Evolutionary conservation across 1,140 invertebrate species (phyloP), one percentile per base, ranked within the genome.

Genomic region (Planococcus citri): DNA sequence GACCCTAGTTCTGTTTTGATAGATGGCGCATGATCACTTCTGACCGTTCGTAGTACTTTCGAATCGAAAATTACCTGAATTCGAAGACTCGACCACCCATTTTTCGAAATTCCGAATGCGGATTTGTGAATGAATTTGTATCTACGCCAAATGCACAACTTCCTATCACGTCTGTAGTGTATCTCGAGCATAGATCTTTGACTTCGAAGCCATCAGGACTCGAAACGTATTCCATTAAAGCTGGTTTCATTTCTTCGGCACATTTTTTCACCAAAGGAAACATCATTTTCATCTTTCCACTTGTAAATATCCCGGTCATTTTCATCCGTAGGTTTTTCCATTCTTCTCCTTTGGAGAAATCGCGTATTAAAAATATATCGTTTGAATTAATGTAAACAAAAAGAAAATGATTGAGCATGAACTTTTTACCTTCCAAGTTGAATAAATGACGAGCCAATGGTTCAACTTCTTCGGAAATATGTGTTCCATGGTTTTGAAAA

Each of bases 141-240:
- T 84, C 76, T 10, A 86, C 75, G 1, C 84, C 85, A 76, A 86
- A 86, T 8, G 81, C 83, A 70, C 80, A 82, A 0, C 79, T 79
- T 1, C 80, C 83, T 70, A 84, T 84, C 8, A 83, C 78, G 72
- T 85, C 83, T 14, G 80, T 82, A 0, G 80, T 79, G 69, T 80
- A 84, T 57, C 79, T 78, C 1, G 77, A 78, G 68, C 81, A 73
- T 0, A 82, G 29, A 72, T 80, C 78, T 75, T 81, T 78, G 21
- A 82, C 77, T 72, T 83, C 81, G 22, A 83, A 76, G 12, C 74
- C 74, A 6, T 33, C 29, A 9, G 10, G 41, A 51, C 2, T 9
- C 2, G 41, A 9, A 9, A 3, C 2, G 10, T 51, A 17, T n/a
- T 6, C 6, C 4, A 12, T 33, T 51, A 51, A 51, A 51, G n/a